Evolutionary conservation across 2,113 vertebrate species (phyloP).

Genomic region (Anoplopoma fimbria): DNA sequence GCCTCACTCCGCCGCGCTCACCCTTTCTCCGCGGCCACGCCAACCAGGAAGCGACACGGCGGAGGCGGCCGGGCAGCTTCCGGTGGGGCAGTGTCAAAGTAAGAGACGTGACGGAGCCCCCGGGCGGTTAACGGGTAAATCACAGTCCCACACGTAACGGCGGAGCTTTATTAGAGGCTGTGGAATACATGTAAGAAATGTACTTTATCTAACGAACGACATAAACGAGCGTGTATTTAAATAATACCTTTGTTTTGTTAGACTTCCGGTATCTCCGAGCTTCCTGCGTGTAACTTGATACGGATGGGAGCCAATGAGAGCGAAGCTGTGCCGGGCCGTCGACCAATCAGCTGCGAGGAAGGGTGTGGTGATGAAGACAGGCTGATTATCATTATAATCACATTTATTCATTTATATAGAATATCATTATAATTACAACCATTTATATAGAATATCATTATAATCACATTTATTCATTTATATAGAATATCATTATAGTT

Average conservation of each 20-base stretch:
- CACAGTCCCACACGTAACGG: accelerated
- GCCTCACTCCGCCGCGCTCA: too few species aligned
- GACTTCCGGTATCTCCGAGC: constrained; percentile 3
- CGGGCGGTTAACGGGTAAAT: background rate
- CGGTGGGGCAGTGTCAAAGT: constrained; percentile 38
- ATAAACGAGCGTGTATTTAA: too few species aligned
- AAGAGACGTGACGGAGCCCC: background rate
- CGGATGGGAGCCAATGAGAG: constrained; percentile 64
- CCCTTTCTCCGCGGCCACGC: constrained; percentile 59
- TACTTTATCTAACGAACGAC: too few species aligned
- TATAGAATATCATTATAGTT: too few species aligned
- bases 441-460: too few species aligned
- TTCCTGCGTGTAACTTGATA: background rate
- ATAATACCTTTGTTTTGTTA: too few species aligned
- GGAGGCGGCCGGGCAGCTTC: background rate
- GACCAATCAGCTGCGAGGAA: constrained; percentile 58
- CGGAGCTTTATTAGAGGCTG: background rate
- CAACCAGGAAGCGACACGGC: constrained; percentile 56
- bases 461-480: too few species aligned
- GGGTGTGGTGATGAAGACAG: constrained; percentile 28
- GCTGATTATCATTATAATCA: too few species aligned
- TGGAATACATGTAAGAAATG: too few species aligned
- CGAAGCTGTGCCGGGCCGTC: background rate
- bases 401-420: too few species aligned
- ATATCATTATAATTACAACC: too few species aligned